Evolutionary conservation across 2,113 vertebrate species (phyloP).

Genomic region (Pristiophorus japonicus): DNA sequence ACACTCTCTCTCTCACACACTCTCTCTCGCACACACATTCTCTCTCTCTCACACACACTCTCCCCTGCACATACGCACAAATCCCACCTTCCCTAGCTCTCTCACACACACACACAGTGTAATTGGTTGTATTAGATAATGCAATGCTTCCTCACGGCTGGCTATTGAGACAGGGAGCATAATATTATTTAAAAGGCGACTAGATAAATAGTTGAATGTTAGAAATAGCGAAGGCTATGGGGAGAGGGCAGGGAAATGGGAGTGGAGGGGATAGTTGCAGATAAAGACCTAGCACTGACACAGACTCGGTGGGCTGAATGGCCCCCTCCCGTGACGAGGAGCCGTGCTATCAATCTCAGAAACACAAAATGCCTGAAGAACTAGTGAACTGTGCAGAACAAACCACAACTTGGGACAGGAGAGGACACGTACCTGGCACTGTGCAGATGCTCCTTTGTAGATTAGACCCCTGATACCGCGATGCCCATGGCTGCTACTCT

Average conservation of each 20-base stretch:
- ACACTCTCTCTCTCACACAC: not conserved
- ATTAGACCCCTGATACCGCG: not conserved
- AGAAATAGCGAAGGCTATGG: not conserved
- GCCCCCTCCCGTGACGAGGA: too few relatives aligned
- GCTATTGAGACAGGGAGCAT: not conserved
- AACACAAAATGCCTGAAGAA: not conserved
- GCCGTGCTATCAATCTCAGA: not conserved
- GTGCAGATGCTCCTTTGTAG: not conserved
- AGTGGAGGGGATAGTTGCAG: not conserved
- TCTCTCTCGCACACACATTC: not conserved
- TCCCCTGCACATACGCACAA: not conserved
- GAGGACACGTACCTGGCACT: constrained; percentile 1
- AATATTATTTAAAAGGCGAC: not conserved
- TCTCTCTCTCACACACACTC: not conserved
- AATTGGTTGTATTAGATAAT: not conserved
- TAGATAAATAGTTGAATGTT: not conserved
- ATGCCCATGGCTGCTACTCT: not conserved
- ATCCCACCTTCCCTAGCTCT: too few relatives aligned
- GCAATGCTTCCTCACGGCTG: not conserved
- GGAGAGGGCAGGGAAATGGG: not conserved
- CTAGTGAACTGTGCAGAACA: too few relatives aligned
- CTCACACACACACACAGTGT: not conserved
- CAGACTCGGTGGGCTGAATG: too few relatives aligned
- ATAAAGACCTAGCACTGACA: too few relatives aligned
- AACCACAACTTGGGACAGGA: too few relatives aligned